A percentile compares a stretch with the other conserved stretches of the same genome.
These are phyloP conservation scores for Eubasilissa regina DNA, from an alignment of 1,140 invertebrate genomes.

Conservation along the genomic window DNA sequence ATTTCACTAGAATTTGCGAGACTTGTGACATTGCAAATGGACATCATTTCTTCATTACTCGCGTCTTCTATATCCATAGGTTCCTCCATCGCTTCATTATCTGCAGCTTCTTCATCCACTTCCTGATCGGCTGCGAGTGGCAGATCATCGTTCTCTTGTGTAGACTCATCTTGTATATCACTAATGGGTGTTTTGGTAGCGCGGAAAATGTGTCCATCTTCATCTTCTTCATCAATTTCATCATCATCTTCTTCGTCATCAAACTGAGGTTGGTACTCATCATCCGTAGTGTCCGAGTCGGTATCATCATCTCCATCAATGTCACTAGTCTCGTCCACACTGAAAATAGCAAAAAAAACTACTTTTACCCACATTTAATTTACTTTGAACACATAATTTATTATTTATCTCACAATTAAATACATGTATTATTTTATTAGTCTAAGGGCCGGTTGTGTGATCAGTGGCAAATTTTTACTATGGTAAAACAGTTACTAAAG, in stretches of 20 bases:
- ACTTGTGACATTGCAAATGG: constrained; percentile 38
- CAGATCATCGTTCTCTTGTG: not conserved
- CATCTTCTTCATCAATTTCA: constrained; percentile 48
- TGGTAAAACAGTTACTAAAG: too few species aligned
- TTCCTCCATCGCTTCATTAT: constrained; percentile 6
- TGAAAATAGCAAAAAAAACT: not conserved
- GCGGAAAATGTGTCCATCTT: constrained; percentile 32
- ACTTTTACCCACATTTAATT: too few species aligned
- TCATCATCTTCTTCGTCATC: constrained; percentile 38
- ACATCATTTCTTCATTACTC: not conserved
- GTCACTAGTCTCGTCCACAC: not conserved
- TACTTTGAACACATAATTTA: too few species aligned
- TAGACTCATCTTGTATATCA: not conserved
- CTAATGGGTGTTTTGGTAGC: not conserved
- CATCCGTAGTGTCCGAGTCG: not conserved
- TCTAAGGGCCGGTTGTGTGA: too few species aligned
- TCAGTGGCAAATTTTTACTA: too few species aligned
- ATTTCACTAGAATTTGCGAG: constrained; percentile 7
- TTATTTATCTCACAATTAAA: too few species aligned
- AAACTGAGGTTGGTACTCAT: constrained; percentile 20
- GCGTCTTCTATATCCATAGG: constrained; percentile 14
- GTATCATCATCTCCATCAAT: not conserved
- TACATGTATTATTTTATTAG: too few species aligned
- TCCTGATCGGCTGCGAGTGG: constrained; percentile 25
- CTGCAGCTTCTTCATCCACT: constrained; percentile 11